Percentiles rank a stretch among this genome's conserved stretches.
Conservation (phyloP, 1,140 invertebrate genomes). For the Nomia melanderi region DNA sequence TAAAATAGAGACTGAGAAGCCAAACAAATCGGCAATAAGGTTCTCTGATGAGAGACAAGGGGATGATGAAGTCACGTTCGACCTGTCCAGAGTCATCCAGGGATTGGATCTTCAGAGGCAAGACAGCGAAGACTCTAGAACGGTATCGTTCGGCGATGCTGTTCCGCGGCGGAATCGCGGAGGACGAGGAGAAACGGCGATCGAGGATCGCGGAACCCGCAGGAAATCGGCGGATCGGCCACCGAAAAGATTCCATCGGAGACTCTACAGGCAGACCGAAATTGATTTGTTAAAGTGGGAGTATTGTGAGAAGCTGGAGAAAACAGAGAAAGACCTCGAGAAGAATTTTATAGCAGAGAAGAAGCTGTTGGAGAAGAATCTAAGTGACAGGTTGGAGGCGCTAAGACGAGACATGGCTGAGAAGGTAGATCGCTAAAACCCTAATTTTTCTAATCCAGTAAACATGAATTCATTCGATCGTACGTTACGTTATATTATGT, state of each 20-base stretch:
- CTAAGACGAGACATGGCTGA: conserved; percentile 75
- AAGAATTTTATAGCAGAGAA: conserved; percentile 80
- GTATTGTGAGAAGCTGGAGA: conserved; percentile 69
- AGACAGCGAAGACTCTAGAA: conserved; percentile 32
- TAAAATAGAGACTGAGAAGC: conserved; percentile 69
- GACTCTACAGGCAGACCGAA: too few relatives aligned
- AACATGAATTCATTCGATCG: neutral
- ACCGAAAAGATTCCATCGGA: too few relatives aligned
- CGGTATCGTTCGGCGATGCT: too few relatives aligned
- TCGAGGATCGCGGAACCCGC: too few relatives aligned
- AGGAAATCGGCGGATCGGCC: too few relatives aligned
- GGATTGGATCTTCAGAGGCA: conserved; percentile 40
- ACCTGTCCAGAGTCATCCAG: conserved; percentile 54
- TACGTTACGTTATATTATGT: too few relatives aligned
- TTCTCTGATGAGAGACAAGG: conserved; percentile 65
- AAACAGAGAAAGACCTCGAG: conserved; percentile 77
- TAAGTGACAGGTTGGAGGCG: conserved; percentile 76
- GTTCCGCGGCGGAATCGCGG: too few relatives aligned
- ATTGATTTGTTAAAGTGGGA: conserved; percentile 67
- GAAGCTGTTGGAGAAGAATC: conserved; percentile 77
- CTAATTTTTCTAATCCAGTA: neutral
- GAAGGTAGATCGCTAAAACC: conserved; percentile 48
- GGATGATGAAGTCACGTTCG: conserved; percentile 70
- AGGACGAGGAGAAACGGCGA: too few relatives aligned
- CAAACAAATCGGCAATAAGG: conserved; percentile 65